Conservation (phyloP, 2,113 vertebrate genomes). For the Addax nasomaculatus region DNA sequence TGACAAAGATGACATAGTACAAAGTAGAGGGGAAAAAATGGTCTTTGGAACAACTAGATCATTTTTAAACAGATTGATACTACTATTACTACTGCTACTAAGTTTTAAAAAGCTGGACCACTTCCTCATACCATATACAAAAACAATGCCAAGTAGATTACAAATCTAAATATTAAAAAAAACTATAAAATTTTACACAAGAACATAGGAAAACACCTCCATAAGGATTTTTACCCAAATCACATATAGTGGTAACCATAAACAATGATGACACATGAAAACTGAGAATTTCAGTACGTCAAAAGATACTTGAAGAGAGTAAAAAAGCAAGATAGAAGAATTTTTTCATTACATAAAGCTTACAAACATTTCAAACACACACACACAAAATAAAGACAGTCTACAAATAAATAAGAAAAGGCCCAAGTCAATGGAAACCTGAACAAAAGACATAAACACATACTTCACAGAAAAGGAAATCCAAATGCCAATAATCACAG, state of each 20-base stretch:
- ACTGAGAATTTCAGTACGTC: conserved; percentile 8
- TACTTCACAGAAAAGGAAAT: neutral
- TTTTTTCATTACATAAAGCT: neutral
- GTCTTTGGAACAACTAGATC: neutral
- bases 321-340: neutral
- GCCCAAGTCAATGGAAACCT: neutral
- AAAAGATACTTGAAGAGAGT: neutral
- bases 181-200: neutral
- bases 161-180: neutral
- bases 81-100: neutral
- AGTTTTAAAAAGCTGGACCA: neutral
- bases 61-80: neutral
- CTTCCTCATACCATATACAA: neutral
- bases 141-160: neutral
- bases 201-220: neutral
- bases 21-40: neutral
- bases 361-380: neutral
- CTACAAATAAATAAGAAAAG: neutral
- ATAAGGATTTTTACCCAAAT: neutral
- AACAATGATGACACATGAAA: neutral
- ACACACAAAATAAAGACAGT: neutral
- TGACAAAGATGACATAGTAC: neutral
- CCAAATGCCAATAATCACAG: neutral
- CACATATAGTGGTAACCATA: neutral
- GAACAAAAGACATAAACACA: neutral